Evolutionary conservation across 2,888 invertebrate genomes (phyloP), one percentile per base, ranked within the genome.

Genomic region (Metellina segmentata): DNA sequence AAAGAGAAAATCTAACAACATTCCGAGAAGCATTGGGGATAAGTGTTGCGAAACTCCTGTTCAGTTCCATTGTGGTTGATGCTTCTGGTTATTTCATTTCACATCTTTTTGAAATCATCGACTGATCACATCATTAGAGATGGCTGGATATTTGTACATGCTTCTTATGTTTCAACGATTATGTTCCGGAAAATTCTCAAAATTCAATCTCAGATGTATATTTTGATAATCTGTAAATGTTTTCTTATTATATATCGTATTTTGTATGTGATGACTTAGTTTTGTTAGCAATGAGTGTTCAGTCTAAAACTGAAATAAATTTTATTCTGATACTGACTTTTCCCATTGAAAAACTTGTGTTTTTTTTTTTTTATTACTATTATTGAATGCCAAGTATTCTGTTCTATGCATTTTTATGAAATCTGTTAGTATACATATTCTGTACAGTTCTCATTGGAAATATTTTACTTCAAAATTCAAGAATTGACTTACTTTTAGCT

Each of bases 151-250:
- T 75, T 85, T 53, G 78, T 78, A 53, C 74, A 85, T 85, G 85
- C 83, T 72, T 89, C 19, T 90, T 85, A 79, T 79, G 78, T 11
- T 83, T 82, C 79, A 69, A 81, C 69, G 49, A 48, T 71, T 74
- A 69, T 34, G 74, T 85, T 72, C 83, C 34, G 83, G 71, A 85
- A 61, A 61, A 49, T 78, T 74, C 85, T 79, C 78, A 81, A 86
- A 81, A 86, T 85, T 86, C 81, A 85, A 74, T 85, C 53, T 90
- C 13, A 91, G 86, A 81, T 91, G 87, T 91, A 91, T 91, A 91
- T 91, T 91, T 91, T 91, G 87, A 91, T 91, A 91, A 87, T 77
- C 20, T 86, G 70, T 81, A 81, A 89, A 89, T 89, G 89, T 89
- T 85, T 88, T 75, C 82, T 81, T 87, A 81, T 85, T 81, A 79